Evolutionary conservation across 1,140 invertebrate genomes (phyloP), one percentile per base, ranked within the genome.

Genomic region (Adoxophyes honmai): DNA sequence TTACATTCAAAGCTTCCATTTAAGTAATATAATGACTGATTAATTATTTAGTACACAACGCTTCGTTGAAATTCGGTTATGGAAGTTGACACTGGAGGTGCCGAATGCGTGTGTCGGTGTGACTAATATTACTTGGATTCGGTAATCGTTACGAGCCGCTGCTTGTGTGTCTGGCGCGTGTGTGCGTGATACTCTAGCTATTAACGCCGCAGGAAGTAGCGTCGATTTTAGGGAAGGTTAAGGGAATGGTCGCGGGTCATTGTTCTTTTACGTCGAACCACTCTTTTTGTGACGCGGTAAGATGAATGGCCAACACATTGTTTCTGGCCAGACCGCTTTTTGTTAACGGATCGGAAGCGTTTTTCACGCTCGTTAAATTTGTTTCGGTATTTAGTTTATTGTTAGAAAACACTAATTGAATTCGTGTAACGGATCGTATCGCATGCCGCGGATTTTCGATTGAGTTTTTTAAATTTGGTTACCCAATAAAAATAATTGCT

Each of bases 221-320:
- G 80, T 84, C 79, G 78, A 81, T 81, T 87, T 82, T 84, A 73
- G 78, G 80, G 75, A 85, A 82, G 75, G 75, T 74, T 78, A 74
- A 65, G 70, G 64, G 68, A 82, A 79, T 67, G 66, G 73, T 76
- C 67, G 73, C 74, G 74, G 81, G 80, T 85, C 81, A 85, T 81
- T 86, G 81, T 85, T 83, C 76, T 70, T 78, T 78, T 76, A 74
- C 75, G 57, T 56, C 63, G 68, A 69, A 69, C 42, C 68, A 55
- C 57, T 48, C 67, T 73, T 77, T 82, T 73, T 70, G 68, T 79
- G 60, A 60, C 33, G 55, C 58, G 55, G 59, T 52, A 71, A 71
- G 71, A 82, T 75, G 73, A 74, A 82, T 78, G 68, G 64, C 64
- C 54, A 13, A 18, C 9, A 21, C 42, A 69, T 74, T 73, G 66